A percentile compares a stretch with the other conserved stretches of the same genome.
These are phyloP conservation scores for Unio pictorum DNA, from an alignment of 2,888 invertebrate species.

Conservation along the genomic window DNA sequence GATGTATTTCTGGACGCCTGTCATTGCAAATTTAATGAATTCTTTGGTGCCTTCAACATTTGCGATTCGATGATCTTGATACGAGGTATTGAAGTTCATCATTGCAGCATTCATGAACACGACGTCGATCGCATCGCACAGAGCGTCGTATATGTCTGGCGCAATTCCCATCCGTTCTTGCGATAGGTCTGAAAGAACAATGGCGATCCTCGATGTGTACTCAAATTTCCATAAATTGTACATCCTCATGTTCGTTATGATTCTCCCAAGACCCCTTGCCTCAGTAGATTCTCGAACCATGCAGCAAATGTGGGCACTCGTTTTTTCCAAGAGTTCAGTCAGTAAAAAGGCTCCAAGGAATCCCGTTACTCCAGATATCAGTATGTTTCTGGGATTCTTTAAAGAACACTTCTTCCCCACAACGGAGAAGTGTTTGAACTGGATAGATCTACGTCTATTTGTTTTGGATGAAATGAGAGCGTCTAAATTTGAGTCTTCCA, in stretches of 20 bases:
- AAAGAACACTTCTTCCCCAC: constrained; percentile 17
- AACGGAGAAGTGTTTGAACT: constrained; percentile 23
- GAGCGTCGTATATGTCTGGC: constrained; percentile 41
- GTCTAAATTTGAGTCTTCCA: constrained; percentile 38
- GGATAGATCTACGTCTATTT: constrained; percentile 30
- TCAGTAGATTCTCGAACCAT: constrained; percentile 54
- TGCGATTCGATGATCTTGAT: constrained; percentile 44
- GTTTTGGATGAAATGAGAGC: constrained; percentile 19
- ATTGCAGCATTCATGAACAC: constrained; percentile 53
- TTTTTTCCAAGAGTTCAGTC: constrained; percentile 43
- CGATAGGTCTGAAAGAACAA: constrained; percentile 48
- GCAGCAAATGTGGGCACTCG: constrained; percentile 45
- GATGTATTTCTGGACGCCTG: constrained; percentile 44
- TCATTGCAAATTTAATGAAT: constrained; percentile 47
- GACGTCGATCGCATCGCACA: constrained; percentile 42
- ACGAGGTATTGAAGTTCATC: constrained; percentile 52
- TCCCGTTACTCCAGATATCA: constrained; percentile 51
- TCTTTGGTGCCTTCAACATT: constrained; percentile 49
- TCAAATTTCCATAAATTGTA: constrained; percentile 49
- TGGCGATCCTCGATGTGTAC: constrained; percentile 38
- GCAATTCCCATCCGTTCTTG: constrained; percentile 46
- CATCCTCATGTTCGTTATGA: constrained; percentile 45
- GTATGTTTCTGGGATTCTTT: constrained; percentile 37
- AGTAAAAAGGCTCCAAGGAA: constrained; percentile 51
- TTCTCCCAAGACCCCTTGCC: constrained; percentile 42